Base-by-base conservation (phyloP, 2,888 invertebrate species). In the Xylocampa areola region DNA sequence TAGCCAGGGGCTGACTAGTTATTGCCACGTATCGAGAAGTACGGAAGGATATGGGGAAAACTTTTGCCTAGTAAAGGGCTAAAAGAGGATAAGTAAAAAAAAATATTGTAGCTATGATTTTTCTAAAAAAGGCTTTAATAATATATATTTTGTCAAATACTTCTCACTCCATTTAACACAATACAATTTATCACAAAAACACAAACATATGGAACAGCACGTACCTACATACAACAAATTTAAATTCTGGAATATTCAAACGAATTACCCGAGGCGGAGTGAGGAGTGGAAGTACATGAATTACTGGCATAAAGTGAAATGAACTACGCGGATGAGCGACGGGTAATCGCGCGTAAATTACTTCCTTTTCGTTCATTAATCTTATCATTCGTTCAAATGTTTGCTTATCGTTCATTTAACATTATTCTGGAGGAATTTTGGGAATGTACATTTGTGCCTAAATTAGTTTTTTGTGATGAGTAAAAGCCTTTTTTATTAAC, bases 401-500 rank as follows among this genome's bases (percentile, higher is more conserved):
- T 62, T 65, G 81, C 59, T 44, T 51, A 61, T 63, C 81, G 80
- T 81, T n/a, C 78, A 78, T 73, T 83, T 84, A 10, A 27, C 33
- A 37, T 57, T 58, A 21, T 37, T 48, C 33, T 44, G 16, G 17
- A 53, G 25, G n/a, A n/a, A n/a, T n/a, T n/a, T n/a, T n/a, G n/a
- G n/a, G n/a, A n/a, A n/a, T n/a, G n/a, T n/a, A n/a, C n/a, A n/a
- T n/a, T n/a, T n/a, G n/a, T n/a, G n/a, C n/a, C n/a, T n/a, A n/a
- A n/a, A n/a, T n/a, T n/a, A n/a, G n/a, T n/a, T n/a, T n/a, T n/a
- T n/a, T n/a, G n/a, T n/a, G n/a, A n/a, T n/a, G n/a, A n/a, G n/a
- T n/a, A n/a, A n/a, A n/a, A n/a, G n/a, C n/a, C n/a, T n/a, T n/a
- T n/a, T n/a, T n/a, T n/a, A n/a, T n/a, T n/a, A n/a, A n/a, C n/a